Percentiles rank a stretch among this genome's conserved stretches.
These are phyloP conservation scores for Clusia tigrina DNA, from an alignment of 2,888 invertebrate genomes.

Conservation along the genomic window DNA sequence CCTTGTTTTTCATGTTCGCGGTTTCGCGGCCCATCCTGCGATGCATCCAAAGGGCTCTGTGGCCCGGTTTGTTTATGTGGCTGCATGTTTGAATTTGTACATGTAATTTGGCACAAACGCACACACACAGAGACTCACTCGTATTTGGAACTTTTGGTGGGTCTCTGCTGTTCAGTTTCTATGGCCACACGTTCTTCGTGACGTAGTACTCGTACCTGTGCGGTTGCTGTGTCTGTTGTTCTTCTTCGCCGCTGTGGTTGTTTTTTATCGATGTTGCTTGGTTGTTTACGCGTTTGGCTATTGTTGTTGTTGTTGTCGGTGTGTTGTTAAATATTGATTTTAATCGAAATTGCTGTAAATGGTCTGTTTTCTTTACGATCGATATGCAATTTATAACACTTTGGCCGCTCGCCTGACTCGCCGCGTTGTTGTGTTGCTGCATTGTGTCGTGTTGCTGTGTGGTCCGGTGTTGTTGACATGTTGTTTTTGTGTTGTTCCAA, in stretches of 20 bases:
- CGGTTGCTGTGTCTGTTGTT: neutral
- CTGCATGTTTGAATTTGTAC: slow-evolving; percentile 52
- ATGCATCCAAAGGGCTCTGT: neutral
- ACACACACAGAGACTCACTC: no score
- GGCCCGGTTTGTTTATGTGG: slow-evolving; percentile 49
- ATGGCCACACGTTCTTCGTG: slow-evolving; percentile 15
- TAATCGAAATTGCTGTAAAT: slow-evolving; percentile 60
- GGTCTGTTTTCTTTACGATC: slow-evolving; percentile 35
- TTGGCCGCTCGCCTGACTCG: no score
- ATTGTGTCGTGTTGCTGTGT: neutral
- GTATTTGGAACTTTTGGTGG: no score
- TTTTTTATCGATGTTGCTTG: no score
- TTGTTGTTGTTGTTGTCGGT: slow-evolving; percentile 10
- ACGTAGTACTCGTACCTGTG: slow-evolving; percentile 37
- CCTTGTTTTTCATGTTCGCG: slow-evolving; percentile 24
- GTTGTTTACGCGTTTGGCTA: neutral
- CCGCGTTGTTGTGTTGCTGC: no score
- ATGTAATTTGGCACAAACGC: slow-evolving; percentile 41
- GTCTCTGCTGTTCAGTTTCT: no score
- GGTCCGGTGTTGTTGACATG: neutral
- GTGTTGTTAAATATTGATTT: slow-evolving; percentile 55
- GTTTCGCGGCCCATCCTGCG: slow-evolving; percentile 10
- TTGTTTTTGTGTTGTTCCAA: neutral
- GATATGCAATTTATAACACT: slow-evolving; percentile 5
- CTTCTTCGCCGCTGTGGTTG: no score